Percentiles rank a stretch among this genome's conserved stretches.
Conservation (phyloP, 2,888 invertebrate genomes). For the Platynereis dumerilii region DNA sequence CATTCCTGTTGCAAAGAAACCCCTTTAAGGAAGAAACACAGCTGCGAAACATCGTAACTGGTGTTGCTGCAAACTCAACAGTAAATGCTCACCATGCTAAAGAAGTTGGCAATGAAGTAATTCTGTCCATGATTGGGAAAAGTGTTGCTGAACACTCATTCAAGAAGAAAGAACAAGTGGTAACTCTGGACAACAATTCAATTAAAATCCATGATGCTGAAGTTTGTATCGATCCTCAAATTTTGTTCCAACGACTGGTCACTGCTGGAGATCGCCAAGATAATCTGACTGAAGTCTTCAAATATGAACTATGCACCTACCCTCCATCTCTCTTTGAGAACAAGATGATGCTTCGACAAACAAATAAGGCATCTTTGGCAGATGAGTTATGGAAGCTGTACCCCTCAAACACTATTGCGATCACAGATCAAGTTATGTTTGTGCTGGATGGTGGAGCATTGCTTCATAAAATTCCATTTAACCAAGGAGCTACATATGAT, state of each 20-base stretch:
- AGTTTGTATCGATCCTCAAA: constrained; percentile 39
- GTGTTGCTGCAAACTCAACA: constrained; percentile 32
- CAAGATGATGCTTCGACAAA: background rate
- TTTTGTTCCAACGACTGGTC: constrained; percentile 39
- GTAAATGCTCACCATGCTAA: constrained; percentile 39
- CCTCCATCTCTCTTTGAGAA: constrained; percentile 25
- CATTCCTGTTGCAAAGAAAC: constrained; percentile 30
- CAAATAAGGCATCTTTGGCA: constrained; percentile 4
- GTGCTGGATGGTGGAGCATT: too few species aligned
- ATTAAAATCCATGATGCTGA: constrained; percentile 27
- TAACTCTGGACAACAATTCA: constrained; percentile 23
- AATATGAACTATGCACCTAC: constrained; percentile 27
- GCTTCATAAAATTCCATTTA: constrained; percentile 40
- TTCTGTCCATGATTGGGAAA: constrained; percentile 27
- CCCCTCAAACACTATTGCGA: too few species aligned
- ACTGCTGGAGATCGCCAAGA: constrained; percentile 29
- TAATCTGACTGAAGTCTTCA: constrained; percentile 12
- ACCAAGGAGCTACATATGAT: constrained; percentile 30
- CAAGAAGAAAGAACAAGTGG: constrained; percentile 33
- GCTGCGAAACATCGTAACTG: constrained; percentile 40
- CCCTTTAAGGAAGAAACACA: constrained; percentile 32
- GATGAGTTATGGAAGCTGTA: constrained; percentile 19
- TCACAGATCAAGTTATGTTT: too few species aligned
- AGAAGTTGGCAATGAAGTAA: constrained; percentile 31
- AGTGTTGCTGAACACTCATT: too few species aligned